Percentiles rank a stretch among this genome's conserved stretches.
These are phyloP conservation scores for Acanthococcus lagerstroemiae DNA, from an alignment of 2,888 invertebrate species.

Conservation along the genomic window DNA sequence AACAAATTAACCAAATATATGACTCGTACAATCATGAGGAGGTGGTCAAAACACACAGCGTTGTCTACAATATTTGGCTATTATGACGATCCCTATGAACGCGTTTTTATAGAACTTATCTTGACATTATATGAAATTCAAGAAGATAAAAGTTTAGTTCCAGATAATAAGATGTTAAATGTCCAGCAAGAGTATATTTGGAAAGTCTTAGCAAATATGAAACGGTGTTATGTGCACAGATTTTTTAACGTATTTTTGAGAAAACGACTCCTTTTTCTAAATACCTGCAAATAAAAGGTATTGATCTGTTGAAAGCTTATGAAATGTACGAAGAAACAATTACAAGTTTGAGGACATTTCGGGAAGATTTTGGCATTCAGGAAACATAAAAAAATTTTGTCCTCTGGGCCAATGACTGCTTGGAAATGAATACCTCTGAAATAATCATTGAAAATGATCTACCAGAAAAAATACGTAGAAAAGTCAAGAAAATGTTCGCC, in stretches of 20 bases:
- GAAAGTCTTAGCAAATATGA: neutral
- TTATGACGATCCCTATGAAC: too few species aligned
- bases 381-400: neutral
- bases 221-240: neutral
- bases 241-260: neutral
- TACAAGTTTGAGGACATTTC: neutral
- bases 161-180: neutral
- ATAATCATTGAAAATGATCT: neutral
- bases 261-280: neutral
- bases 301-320: neutral
- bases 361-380: neutral
- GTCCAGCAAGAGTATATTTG: neutral
- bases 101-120: constrained; percentile 3
- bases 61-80: too few species aligned
- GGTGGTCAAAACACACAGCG: too few species aligned
- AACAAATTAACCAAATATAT: too few species aligned
- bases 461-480: neutral
- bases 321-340: neutral
- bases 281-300: neutral
- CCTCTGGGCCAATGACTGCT: neutral
- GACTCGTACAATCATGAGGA: too few species aligned
- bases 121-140: neutral
- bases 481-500: neutral
- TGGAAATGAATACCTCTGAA: neutral
- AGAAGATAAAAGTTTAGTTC: neutral